Percentiles rank a stretch among this genome's conserved stretches.
These are phyloP conservation scores for Lophius americanus DNA, from an alignment of 2,797 vertebrate species.

Conservation along the genomic window DNA sequence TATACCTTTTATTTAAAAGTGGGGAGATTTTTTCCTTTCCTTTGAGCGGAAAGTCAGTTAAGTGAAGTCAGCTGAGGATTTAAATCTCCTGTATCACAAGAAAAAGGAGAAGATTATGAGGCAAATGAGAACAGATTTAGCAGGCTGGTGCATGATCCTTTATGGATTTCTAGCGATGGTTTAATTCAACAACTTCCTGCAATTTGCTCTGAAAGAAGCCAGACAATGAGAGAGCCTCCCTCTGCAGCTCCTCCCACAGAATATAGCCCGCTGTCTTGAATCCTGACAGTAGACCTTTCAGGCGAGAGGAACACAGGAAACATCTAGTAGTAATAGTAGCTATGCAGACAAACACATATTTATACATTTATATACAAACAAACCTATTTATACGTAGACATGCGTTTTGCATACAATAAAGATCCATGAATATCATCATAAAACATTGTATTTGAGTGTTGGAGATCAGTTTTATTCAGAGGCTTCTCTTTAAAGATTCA, in stretches of 20 bases:
- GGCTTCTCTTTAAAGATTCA: neutral
- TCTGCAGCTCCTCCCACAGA: constrained; percentile 62
- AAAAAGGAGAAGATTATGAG: constrained; percentile 79
- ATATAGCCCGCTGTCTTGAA: constrained; percentile 61
- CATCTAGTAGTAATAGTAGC: constrained; percentile 43
- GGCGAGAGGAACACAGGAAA: constrained; percentile 41
- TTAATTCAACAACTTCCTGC: constrained; percentile 84
- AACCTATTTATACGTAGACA: neutral
- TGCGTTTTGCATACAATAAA: constrained; percentile 8
- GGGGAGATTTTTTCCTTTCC: constrained; percentile 63
- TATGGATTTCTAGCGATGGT: constrained; percentile 79
- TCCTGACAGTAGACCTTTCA: constrained; percentile 66
- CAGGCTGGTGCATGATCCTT: constrained; percentile 77
- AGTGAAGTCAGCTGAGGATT: constrained; percentile 86
- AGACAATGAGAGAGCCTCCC: constrained; percentile 70
- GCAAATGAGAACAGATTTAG: constrained; percentile 82
- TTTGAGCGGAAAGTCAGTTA: constrained; percentile 87
- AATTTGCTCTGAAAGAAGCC: constrained; percentile 80
- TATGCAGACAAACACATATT: constrained; percentile 16
- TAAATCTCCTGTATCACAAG: constrained; percentile 82
- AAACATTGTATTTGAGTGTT: neutral
- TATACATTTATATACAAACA: constrained; percentile 10
- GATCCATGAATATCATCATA: constrained; percentile 3
- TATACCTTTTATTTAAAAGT: constrained; percentile 87
- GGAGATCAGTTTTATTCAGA: constrained; percentile 17